phyloP scores from a whole-genome alignment of 2,888 invertebrate species.

The Brenthis hecate region DNA sequence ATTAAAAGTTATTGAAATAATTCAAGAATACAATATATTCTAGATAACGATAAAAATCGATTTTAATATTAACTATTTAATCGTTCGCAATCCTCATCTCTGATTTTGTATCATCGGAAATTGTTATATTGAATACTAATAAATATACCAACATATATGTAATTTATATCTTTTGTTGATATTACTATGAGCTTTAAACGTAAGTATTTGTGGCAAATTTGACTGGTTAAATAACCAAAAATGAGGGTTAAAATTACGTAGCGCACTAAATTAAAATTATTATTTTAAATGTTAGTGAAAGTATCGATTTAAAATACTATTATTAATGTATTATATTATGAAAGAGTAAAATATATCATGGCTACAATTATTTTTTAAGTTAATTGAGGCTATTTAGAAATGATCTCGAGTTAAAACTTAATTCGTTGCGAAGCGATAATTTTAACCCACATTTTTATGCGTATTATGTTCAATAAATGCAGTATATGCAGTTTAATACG shows the following conservation, averaged over 20 bases:
- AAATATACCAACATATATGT: not conserved
- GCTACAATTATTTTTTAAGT: too few relatives aligned
- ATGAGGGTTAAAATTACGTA: constrained; percentile 4
- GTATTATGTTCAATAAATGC: constrained; percentile 7
- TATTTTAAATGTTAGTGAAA: not conserved
- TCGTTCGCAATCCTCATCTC: not conserved
- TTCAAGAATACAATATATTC: not conserved
- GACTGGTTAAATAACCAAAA: constrained; percentile 17
- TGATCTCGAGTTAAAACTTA: not conserved
- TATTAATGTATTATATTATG: too few relatives aligned
- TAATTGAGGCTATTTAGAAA: too few relatives aligned
- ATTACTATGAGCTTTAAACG: constrained; percentile 26
- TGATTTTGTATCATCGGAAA: not conserved
- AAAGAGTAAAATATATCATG: too few relatives aligned
- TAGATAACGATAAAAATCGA: not conserved
- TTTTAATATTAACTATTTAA: constrained; percentile 4
- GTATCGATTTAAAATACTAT: not conserved
- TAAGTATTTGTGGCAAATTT: constrained; percentile 15
- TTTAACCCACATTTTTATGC: constrained; percentile 2
- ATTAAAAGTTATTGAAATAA: too few relatives aligned
- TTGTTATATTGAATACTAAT: not conserved
- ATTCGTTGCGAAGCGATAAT: not conserved
- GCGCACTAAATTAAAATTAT: not conserved
- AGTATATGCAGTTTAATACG: constrained; percentile 9
- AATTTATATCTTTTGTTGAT: constrained; percentile 4